phyloP scores from a whole-genome alignment of 2,797 vertebrate genomes.

The Anolis apletophallus region DNA sequence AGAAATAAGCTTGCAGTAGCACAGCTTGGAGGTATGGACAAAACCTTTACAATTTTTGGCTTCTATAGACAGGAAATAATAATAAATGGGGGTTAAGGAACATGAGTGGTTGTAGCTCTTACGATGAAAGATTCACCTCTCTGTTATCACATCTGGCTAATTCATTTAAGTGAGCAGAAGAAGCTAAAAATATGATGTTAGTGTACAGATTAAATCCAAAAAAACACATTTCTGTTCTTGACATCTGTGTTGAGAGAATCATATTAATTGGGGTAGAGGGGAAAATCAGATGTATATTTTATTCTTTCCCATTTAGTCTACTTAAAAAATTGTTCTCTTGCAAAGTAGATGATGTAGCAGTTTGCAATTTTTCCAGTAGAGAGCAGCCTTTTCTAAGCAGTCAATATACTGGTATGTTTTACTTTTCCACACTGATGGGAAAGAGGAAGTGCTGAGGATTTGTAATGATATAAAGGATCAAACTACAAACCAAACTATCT shows the following conservation, averaged over 20 bases:
- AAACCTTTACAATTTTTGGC: not conserved
- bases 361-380: constrained; percentile 70
- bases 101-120: not conserved
- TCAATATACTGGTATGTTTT: not conserved
- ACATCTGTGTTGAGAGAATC: not conserved
- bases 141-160: not conserved
- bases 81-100: not conserved
- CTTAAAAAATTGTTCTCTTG: not conserved
- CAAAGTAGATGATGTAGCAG: constrained; percentile 31
- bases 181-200: constrained; percentile 1
- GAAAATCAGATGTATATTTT: not conserved
- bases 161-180: constrained; percentile 12
- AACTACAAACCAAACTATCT: not conserved
- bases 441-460: not conserved
- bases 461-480: not conserved
- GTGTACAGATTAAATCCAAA: constrained; percentile 8
- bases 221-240: constrained; percentile 1
- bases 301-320: not conserved
- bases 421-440: constrained; percentile 7
- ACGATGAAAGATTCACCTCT: not conserved
- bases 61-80: not conserved
- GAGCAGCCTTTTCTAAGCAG: constrained; percentile 72
- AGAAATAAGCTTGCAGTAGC: not conserved
- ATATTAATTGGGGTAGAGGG: not conserved
- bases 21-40: not conserved